These are phyloP conservation scores for Tribolium freemani DNA, from an alignment of 2,888 invertebrate species.

Conservation along the genomic window DNA sequence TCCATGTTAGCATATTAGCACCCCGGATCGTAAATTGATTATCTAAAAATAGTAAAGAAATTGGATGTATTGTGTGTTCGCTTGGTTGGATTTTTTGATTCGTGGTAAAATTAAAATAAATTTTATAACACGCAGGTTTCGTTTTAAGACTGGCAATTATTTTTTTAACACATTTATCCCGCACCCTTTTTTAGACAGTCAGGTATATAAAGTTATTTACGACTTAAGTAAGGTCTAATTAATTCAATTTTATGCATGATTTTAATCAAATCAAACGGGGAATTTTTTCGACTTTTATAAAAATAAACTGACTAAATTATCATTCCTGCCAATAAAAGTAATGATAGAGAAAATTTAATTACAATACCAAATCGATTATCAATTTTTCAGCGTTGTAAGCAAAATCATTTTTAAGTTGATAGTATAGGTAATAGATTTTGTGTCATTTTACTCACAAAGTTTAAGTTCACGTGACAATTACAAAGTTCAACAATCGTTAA, in stretches of 20 bases:
- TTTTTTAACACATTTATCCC: conserved; percentile 34
- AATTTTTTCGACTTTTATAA: conserved; percentile 7
- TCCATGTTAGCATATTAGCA: not conserved
- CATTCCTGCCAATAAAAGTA: conserved; percentile 5
- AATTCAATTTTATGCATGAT: conserved; percentile 20
- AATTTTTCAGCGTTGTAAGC: conserved; percentile 7
- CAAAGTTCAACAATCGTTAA: conserved; percentile 36
- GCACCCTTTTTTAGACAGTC: conserved; percentile 8
- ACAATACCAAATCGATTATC: conserved; percentile 20
- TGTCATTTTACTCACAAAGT: conserved; percentile 2
- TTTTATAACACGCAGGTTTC: conserved; percentile 30
- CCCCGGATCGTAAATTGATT: not conserved
- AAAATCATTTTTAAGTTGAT: conserved; percentile 8
- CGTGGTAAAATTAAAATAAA: conserved; percentile 29
- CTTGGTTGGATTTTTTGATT: not conserved
- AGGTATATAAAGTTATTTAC: conserved; percentile 24
- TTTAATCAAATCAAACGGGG: conserved; percentile 14
- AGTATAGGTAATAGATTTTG: not conserved
- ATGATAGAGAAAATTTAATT: conserved; percentile 25
- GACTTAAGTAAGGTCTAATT: conserved; percentile 15
- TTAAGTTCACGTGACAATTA: conserved; percentile 19
- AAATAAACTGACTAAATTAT: conserved; percentile 21
- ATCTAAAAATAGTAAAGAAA: not conserved
- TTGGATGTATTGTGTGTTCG: not conserved
- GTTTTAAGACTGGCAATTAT: conserved; percentile 32